Evolutionary conservation across 2,113 vertebrate genomes (phyloP), one percentile per base, ranked within the genome.

Genomic region (Terrapene triunguis): DNA sequence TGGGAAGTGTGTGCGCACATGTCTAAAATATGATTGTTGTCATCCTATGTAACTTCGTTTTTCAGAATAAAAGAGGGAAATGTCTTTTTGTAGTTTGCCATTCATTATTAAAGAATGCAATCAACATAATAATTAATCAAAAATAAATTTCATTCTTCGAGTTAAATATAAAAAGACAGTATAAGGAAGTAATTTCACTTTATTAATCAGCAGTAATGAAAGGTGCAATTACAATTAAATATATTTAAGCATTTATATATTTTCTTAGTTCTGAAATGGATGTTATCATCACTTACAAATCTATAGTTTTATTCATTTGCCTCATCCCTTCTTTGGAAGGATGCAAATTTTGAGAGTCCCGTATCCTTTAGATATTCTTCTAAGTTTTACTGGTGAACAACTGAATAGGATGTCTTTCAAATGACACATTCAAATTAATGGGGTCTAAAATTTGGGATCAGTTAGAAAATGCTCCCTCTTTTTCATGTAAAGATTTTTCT

Each of bases 1-100:
- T n/a, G 16, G 14, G 14, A n/a, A 35, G 35, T n/a, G 38, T 7
- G 38, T 21, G 10, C 4, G 5, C 42, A 5, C 8, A 10, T 2
- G 4, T 72, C 8, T 38, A 38, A 42, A 74, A 74, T 62, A 35
- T 32, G 12, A 35, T 42, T 74, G 53, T 54, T 54, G 35, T 19
- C 65, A n/a, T 69, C 35, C 42, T 13, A 4, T 27, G 42, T 44
- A 76, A 44, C 42, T 44, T 44, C 6, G 10, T 25, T 4, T n/a
- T 69, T 7, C 35, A n/a, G 17, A n/a, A n/a, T 35, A 69, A 69
- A 21, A 65, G 32, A n/a, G 17, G 35, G 38, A 76, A 76, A 74
- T 44, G 22, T 54, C 53, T 22, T 54, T 54, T 54, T 22, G 25
- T 27, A 57, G 25, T 11, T 27, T 27, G 72, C 25, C 11, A 76